Evolutionary conservation across 2,113 vertebrate species (phyloP).

Genomic region (Dasyornis broadbenti): DNA sequence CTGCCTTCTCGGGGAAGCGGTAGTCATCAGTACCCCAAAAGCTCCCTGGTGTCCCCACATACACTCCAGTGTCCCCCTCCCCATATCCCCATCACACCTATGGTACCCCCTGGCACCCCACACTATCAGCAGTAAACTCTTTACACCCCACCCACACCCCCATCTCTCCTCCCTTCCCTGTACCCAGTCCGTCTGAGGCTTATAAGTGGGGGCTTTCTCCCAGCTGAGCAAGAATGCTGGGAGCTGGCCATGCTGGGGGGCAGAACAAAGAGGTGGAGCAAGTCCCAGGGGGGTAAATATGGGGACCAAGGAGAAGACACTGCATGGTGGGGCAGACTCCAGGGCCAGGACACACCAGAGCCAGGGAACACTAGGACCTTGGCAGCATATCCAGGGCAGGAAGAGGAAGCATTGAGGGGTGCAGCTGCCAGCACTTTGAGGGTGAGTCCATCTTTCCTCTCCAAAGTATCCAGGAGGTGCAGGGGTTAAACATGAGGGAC

Average conservation of each 20-base stretch:
- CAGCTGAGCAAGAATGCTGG: rapidly evolving
- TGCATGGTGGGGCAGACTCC: background rate
- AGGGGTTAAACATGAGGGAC: background rate
- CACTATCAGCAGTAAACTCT: background rate
- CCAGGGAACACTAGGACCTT: background rate
- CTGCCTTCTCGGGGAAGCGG: background rate
- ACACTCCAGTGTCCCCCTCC: background rate
- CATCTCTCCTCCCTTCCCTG: background rate
- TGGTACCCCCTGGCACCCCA: background rate
- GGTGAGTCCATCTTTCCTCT: background rate
- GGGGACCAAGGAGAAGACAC: background rate
- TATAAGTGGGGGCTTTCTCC: background rate
- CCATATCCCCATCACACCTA: background rate
- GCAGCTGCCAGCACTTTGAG: background rate
- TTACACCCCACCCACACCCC: background rate
- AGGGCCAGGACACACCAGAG: background rate
- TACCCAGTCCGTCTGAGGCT: background rate
- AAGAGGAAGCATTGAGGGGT: background rate
- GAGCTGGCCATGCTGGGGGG: background rate
- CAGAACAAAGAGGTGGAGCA: background rate
- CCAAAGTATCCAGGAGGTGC: background rate
- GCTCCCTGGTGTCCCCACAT: background rate
- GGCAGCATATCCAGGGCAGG: background rate
- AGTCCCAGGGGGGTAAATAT: background rate
- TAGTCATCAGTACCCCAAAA: background rate